A percentile compares a stretch with the other conserved stretches of the same genome.
phyloP scores from a whole-genome alignment of 2,113 vertebrate species.

The Archilochus colubris region DNA sequence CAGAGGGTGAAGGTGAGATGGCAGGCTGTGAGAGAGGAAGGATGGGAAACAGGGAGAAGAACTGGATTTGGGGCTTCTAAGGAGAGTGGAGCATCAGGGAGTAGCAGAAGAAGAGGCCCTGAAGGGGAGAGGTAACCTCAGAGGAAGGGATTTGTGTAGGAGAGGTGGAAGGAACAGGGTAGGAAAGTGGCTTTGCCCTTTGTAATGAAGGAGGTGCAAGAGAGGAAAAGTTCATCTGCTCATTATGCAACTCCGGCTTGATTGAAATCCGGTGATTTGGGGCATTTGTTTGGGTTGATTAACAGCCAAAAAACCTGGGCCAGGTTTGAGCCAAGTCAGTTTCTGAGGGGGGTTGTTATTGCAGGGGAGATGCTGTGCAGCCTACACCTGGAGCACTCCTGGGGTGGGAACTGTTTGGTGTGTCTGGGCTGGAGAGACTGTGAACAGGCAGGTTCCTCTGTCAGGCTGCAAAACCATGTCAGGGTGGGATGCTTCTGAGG shows the following conservation, averaged over 20 bases:
- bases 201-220: background rate
- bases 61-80: accelerated
- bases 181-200: background rate
- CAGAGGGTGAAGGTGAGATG: accelerated
- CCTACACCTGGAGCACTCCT: accelerated
- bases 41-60: background rate
- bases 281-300: background rate
- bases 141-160: background rate
- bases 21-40: accelerated
- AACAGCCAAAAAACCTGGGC: background rate
- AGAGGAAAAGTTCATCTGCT: background rate
- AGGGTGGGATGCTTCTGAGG: background rate
- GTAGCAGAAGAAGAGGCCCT: accelerated
- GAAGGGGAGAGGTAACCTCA: background rate
- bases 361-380: accelerated
- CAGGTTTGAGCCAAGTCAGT: background rate
- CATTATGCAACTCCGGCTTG: background rate
- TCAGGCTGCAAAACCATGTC: background rate
- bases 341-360: accelerated
- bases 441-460: background rate
- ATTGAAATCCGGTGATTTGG: background rate
- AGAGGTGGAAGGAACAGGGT: background rate
- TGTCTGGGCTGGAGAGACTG: background rate
- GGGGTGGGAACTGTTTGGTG: background rate
- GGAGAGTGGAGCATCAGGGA: accelerated